Percentiles rank a stretch among this genome's conserved stretches.
phyloP scores from a whole-genome alignment of 1,140 invertebrate genomes.

The Drosophila lini region DNA sequence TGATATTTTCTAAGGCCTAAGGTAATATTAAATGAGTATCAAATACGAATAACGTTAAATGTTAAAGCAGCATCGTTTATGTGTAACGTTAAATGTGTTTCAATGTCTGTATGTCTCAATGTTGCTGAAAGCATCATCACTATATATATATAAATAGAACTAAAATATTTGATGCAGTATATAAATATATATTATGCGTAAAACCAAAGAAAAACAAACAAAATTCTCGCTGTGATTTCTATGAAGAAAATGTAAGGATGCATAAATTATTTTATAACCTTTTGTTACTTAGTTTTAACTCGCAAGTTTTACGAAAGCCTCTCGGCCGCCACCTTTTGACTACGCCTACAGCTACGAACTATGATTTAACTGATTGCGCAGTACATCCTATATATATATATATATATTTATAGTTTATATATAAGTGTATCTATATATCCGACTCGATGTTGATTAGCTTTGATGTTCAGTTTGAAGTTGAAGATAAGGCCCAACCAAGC shows the following conservation, averaged over 20 bases:
- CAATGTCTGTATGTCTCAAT: slow-evolving; percentile 68
- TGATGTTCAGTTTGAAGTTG: slow-evolving; percentile 60
- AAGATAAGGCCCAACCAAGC: slow-evolving; percentile 14
- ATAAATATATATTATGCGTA: slow-evolving; percentile 27
- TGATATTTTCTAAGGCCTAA: slow-evolving; percentile 26
- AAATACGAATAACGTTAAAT: slow-evolving; percentile 49
- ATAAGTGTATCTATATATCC: slow-evolving; percentile 28
- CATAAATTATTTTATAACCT: slow-evolving; percentile 60
- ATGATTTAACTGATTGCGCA: slow-evolving; percentile 39
- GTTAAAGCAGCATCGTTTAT: slow-evolving; percentile 43
- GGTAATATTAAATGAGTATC: slow-evolving; percentile 24
- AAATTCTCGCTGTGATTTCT: slow-evolving; percentile 81
- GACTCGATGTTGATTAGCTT: slow-evolving; percentile 66
- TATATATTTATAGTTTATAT: slow-evolving; percentile 20
- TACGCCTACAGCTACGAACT: slow-evolving; percentile 39
- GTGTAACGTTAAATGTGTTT: slow-evolving; percentile 60
- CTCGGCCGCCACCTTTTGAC: slow-evolving; percentile 49
- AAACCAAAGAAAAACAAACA: slow-evolving; percentile 58
- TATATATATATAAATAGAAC: slow-evolving; percentile 39
- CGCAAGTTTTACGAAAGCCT: slow-evolving; percentile 44
- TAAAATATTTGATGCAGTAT: slow-evolving; percentile 25
- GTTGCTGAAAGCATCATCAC: slow-evolving; percentile 77
- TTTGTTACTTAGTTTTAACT: slow-evolving; percentile 72
- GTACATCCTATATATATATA: slow-evolving; percentile 25
- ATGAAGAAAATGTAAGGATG: slow-evolving; percentile 59